These are phyloP conservation scores for Hycleus cichorii DNA, from an alignment of 1,140 invertebrate genomes.

Conservation along the genomic window DNA sequence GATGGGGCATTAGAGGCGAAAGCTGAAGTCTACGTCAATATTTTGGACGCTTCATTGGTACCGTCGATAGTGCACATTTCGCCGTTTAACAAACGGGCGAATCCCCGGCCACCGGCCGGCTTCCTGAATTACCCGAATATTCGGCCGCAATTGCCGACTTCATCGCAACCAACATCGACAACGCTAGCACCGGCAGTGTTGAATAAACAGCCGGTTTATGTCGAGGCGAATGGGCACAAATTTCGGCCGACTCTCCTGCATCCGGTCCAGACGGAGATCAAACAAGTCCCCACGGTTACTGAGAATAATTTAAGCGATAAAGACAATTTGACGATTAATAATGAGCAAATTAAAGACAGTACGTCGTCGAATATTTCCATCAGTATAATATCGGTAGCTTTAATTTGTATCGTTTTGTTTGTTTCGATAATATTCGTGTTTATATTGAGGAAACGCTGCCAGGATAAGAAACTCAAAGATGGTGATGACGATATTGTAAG, in stretches of 20 bases:
- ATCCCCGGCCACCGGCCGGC: no score
- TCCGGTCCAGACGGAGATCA: not conserved
- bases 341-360: no score
- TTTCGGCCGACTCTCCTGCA: not conserved
- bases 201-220: not conserved
- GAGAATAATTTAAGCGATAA: not conserved
- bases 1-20: conserved; percentile 61
- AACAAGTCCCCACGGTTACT: not conserved
- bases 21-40: conserved; percentile 62
- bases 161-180: not conserved
- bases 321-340: not conserved
- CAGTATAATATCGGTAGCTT: not conserved
- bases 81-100: conserved; percentile 4
- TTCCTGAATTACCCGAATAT: no score
- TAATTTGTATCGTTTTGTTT: no score
- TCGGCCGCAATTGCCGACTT: conserved; percentile 10
- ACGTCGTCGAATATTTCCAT: not conserved
- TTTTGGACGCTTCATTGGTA: conserved; percentile 39
- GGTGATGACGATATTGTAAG: no score
- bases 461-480: no score
- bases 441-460: no score
- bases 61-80: conserved; percentile 23
- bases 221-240: not conserved
- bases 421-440: no score
- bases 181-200: not conserved